Base-by-base conservation (phyloP, 2,888 invertebrate genomes). In the Cryptocephalus moraei region DNA sequence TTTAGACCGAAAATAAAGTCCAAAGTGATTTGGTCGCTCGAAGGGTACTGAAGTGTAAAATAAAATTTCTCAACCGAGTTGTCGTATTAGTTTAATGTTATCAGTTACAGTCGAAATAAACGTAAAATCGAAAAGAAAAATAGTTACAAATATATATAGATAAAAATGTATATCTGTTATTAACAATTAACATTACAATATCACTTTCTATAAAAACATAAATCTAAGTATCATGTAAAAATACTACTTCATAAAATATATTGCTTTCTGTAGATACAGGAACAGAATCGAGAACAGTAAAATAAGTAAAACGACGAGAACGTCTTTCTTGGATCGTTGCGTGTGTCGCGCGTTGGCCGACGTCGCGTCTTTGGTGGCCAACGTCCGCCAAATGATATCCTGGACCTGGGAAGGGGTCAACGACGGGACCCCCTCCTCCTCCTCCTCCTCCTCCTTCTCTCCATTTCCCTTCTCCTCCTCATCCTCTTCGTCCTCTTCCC, bases 181-280 rank as follows among this genome's bases (percentile, higher is more conserved):
- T 52, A 53, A 56, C 54, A 56, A 52, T 51, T 52, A 57, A 54
- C 52, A 57, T 49, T 47, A 45, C 49, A 47, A 51, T 51, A 51
- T 56, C 52, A 54, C 53, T 47, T 47, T 49, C 50, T 53, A 50
- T 51, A 53, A 48, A 51, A 50, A 47, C 46, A 45, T 48, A 51
- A 51, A 46, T 45, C 43, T 43, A 48, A 46, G 49, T 57, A 55
- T 44, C 34, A 48, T 47, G 50, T 57, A 57, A 56, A 58, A 59
- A 59, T 56, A 54, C 58, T 59, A 58, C 55, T 58, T 56, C 49
- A 50, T 57, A 58, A 62, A 62, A 63, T 58, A 62, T 58, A 64
- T 58, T 59, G 62, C 61, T 59, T 54, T 58, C 53, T 60, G 60
- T 47, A 62, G 52, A 59, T 61, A 64, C 49, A 65, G 56, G 50